Evolutionary conservation across 2,797 vertebrate species (phyloP), one percentile per base, ranked within the genome.

Genomic region (Rachycentron canadum): DNA sequence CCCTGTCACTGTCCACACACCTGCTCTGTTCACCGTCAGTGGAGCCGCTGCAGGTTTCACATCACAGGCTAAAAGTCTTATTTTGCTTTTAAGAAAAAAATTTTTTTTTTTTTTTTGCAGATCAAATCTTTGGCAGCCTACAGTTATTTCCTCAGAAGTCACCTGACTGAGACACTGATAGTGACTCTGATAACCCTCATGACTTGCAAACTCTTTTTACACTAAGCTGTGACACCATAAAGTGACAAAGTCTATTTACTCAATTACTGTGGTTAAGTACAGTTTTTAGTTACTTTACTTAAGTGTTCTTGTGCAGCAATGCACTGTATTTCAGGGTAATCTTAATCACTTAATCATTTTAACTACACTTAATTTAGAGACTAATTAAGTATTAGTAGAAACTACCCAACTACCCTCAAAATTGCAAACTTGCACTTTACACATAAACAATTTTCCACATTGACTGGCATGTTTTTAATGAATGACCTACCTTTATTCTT

Each of bases 61-160:
- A 25, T 45, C 49, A 13, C 62, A 53, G 3, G 34, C 40, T 36
- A 0, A 28, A 25, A 36, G n/a, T 36, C 30, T 66, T 61, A 21
- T 11, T 52, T 38, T 16, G 38, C 16, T 36, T 28, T 38, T 10
- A 26, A 38, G n/a, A 49, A 50, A 10, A 40, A 50, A 53, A n/a
- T n/a, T n/a, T n/a, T n/a, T n/a, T n/a, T 0, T 1, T 5, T 13
- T 43, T 53, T n/a, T 26, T 40, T 26, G 4, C 49, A 32, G 16
- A 58, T n/a, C 19, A 30, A 12, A 47, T 7, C n/a, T n/a, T n/a
- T n/a, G n/a, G n/a, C 38, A 2, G 23, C 28, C 7, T 4, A 0
- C 23, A 8, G 12, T 47, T 52, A 8, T 66, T 58, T 36, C 25
- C 30, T 73, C 55, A 45, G 34, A 57, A 4, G 64, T 66, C 67